Percentiles rank a stretch among this genome's conserved stretches.
Evolutionary conservation across 2,888 invertebrate species (phyloP).

Genomic region (Polylopha cassiicola): DNA sequence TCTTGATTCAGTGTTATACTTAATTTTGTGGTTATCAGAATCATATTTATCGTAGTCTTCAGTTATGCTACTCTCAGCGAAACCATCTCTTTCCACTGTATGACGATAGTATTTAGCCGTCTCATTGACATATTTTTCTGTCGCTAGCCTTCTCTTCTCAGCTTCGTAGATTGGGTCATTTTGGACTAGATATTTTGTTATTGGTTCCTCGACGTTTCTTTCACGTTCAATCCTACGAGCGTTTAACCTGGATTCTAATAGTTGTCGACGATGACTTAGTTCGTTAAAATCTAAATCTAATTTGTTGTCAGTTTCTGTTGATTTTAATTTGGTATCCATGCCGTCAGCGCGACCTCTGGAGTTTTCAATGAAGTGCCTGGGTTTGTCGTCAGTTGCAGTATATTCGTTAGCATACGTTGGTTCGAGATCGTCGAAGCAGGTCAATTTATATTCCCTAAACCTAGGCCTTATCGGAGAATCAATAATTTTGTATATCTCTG

Average conservation of each 20-base stretch:
- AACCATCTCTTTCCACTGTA: constrained; percentile 76
- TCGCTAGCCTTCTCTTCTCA: constrained; percentile 69
- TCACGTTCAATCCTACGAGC: constrained; percentile 74
- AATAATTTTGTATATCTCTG: constrained; percentile 62
- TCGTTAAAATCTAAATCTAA: constrained; percentile 74
- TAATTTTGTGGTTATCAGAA: constrained; percentile 62
- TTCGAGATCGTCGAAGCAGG: constrained; percentile 70
- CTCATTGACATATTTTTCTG: constrained; percentile 76
- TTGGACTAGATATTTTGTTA: constrained; percentile 64
- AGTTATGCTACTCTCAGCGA: constrained; percentile 68
- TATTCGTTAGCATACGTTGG: constrained; percentile 69
- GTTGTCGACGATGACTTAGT: constrained; percentile 83
- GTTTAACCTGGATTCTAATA: constrained; percentile 85
- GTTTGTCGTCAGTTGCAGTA: constrained; percentile 45
- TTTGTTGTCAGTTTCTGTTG: constrained; percentile 59
- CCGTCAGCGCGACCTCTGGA: constrained; percentile 81
- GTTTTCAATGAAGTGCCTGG: constrained; percentile 54
- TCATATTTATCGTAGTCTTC: constrained; percentile 73
- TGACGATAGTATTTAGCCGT: constrained; percentile 76
- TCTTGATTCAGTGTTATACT: constrained; percentile 64
- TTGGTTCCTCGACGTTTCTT: constrained; percentile 53
- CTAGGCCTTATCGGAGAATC: constrained; percentile 81
- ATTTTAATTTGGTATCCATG: constrained; percentile 79
- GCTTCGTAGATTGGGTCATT: constrained; percentile 69
- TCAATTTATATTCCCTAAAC: constrained; percentile 77